These are phyloP conservation scores for Drosophila tani DNA, from an alignment of 1,140 invertebrate species.

Conservation along the genomic window DNA sequence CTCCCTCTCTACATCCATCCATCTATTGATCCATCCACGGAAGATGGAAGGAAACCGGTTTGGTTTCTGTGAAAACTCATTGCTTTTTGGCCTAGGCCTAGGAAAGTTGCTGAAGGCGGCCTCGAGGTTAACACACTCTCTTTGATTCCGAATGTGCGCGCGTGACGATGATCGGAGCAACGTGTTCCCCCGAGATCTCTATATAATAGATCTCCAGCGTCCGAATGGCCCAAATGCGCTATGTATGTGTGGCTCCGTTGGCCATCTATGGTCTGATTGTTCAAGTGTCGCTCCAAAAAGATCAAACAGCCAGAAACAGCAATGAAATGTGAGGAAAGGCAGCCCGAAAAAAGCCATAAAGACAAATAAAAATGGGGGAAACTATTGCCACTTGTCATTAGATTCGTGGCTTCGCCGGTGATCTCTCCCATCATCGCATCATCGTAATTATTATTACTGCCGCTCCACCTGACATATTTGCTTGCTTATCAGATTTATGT, in stretches of 20 bases:
- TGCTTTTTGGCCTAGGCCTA: constrained; percentile 9
- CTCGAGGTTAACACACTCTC: constrained; percentile 68
- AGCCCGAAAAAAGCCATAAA: background rate
- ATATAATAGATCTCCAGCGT: constrained; percentile 28
- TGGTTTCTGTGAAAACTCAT: constrained; percentile 27
- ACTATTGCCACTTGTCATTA: constrained; percentile 56
- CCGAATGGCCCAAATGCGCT: constrained; percentile 30
- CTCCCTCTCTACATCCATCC: background rate
- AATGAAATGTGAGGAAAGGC: background rate
- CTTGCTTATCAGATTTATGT: constrained; percentile 78
- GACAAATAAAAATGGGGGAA: constrained; percentile 2
- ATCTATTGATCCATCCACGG: constrained; percentile 31
- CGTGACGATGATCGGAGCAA: constrained; percentile 31
- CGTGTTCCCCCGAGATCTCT: constrained; percentile 24
- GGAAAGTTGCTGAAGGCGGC: constrained; percentile 37
- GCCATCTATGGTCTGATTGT: constrained; percentile 33
- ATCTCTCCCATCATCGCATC: constrained; percentile 29
- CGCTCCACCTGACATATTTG: constrained; percentile 65
- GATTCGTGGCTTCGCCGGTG: constrained; percentile 43
- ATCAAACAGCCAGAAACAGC: background rate
- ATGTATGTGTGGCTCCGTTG: constrained; percentile 12
- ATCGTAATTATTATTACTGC: constrained; percentile 54
- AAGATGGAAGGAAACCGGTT: constrained; percentile 36
- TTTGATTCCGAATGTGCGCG: constrained; percentile 36
- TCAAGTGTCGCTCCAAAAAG: constrained; percentile 48